A percentile compares a stretch with the other conserved stretches of the same genome.
phyloP scores from a whole-genome alignment of 2,888 invertebrate genomes.

The Agrotis clavis region DNA sequence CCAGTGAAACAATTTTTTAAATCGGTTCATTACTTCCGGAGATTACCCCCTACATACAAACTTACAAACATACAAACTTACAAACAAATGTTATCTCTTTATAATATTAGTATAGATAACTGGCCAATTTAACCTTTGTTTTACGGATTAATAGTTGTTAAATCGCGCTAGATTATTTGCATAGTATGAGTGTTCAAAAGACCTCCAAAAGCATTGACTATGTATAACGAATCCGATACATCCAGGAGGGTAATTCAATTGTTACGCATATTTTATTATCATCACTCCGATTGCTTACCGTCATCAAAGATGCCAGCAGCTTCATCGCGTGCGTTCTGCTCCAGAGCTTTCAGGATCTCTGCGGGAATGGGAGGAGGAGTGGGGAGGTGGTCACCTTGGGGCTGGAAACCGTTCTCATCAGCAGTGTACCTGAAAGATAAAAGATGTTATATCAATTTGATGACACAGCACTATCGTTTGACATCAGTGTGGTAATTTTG shows the following conservation, averaged over 20 bases:
- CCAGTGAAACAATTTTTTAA: too few species aligned
- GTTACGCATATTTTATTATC: background rate
- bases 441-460: background rate
- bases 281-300: slow-evolving; percentile 70
- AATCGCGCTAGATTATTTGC: background rate
- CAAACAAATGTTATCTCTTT: too few species aligned
- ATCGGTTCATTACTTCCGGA: too few species aligned
- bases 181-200: background rate
- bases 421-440: slow-evolving; percentile 82
- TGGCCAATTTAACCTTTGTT: background rate
- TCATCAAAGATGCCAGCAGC: slow-evolving; percentile 87
- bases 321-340: slow-evolving; percentile 86
- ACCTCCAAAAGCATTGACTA: background rate
- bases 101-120: too few species aligned
- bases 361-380: slow-evolving; percentile 86
- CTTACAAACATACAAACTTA: too few species aligned
- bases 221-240: background rate
- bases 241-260: background rate
- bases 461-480: background rate
- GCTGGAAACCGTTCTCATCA: slow-evolving; percentile 86
- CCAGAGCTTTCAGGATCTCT: slow-evolving; percentile 83
- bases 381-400: slow-evolving; percentile 86
- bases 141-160: background rate
- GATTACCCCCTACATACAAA: too few species aligned
- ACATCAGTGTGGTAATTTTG: background rate